phyloP scores from a whole-genome alignment of 2,888 invertebrate species.

The Frankliniella fusca region DNA sequence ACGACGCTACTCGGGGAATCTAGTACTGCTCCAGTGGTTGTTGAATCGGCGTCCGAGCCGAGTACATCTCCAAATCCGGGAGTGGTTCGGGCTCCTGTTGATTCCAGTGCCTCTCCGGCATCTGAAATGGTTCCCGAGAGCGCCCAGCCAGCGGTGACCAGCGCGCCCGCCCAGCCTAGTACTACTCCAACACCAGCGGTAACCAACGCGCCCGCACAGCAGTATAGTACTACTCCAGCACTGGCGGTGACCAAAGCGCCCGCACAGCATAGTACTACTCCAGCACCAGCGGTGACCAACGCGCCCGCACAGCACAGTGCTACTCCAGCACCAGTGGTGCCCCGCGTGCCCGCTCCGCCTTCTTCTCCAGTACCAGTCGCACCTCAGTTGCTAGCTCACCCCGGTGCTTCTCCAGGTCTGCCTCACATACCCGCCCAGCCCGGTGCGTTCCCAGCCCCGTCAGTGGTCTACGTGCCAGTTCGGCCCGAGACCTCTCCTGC shows the following conservation, averaged over 20 bases:
- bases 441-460: not conserved
- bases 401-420: not conserved
- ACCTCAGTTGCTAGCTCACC: not conserved
- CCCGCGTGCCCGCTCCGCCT: not conserved
- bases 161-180: too few species aligned
- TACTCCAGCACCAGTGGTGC: not conserved
- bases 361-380: not conserved
- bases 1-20: too few species aligned
- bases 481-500: not conserved
- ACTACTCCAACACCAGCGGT: too few species aligned
- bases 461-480: not conserved
- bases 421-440: not conserved
- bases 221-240: too few species aligned
- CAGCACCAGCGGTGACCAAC: too few species aligned
- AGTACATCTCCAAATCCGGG: too few species aligned
- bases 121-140: not conserved
- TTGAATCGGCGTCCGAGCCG: too few species aligned
- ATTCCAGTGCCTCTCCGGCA: not conserved
- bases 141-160: not conserved
- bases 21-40: too few species aligned
- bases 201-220: too few species aligned
- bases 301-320: not conserved
- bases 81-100: not conserved
- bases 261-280: too few species aligned
- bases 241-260: not conserved